phyloP scores from a whole-genome alignment of 2,113 vertebrate species.

The Xiphophorus maculatus region DNA sequence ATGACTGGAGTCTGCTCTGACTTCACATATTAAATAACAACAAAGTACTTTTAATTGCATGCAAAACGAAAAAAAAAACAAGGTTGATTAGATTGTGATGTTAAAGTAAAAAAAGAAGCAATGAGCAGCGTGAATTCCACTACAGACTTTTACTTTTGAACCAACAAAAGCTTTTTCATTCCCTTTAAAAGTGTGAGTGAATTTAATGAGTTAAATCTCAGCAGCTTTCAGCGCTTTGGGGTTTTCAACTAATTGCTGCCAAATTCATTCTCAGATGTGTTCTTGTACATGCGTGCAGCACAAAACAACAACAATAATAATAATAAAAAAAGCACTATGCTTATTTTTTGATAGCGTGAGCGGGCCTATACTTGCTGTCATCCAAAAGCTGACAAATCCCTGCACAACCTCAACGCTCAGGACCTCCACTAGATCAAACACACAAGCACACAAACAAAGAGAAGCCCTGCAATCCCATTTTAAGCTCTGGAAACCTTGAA shows the following conservation, averaged over 20 bases:
- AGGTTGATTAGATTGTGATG: no score
- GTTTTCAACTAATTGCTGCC: slow-evolving; percentile 29
- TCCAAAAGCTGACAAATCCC: slow-evolving; percentile 65
- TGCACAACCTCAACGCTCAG: slow-evolving; percentile 44
- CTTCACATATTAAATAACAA: neutral
- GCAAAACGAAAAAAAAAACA: neutral
- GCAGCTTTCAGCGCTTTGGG: slow-evolving; percentile 6
- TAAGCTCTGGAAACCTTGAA: slow-evolving; percentile 60
- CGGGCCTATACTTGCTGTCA: slow-evolving; percentile 44
- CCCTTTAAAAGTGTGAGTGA: neutral
- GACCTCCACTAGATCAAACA: slow-evolving; percentile 51
- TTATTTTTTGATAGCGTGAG: slow-evolving; percentile 4
- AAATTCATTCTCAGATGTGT: slow-evolving; percentile 16
- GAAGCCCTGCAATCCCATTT: slow-evolving; percentile 63
- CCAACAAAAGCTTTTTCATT: neutral
- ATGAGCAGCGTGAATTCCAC: neutral
- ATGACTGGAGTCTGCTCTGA: no score
- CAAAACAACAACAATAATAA: slow-evolving; percentile 1
- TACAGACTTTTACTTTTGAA: neutral
- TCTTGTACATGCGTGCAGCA: slow-evolving; percentile 14
- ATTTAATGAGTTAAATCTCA: slow-evolving; percentile 33
- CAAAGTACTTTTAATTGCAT: neutral
- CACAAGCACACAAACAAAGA: slow-evolving; percentile 16
- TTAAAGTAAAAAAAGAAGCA: neutral
- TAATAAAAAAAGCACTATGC: slow-evolving; percentile 4